Evolutionary conservation across 2,113 vertebrate species (phyloP).

Genomic region (Pampusana beccarii): DNA sequence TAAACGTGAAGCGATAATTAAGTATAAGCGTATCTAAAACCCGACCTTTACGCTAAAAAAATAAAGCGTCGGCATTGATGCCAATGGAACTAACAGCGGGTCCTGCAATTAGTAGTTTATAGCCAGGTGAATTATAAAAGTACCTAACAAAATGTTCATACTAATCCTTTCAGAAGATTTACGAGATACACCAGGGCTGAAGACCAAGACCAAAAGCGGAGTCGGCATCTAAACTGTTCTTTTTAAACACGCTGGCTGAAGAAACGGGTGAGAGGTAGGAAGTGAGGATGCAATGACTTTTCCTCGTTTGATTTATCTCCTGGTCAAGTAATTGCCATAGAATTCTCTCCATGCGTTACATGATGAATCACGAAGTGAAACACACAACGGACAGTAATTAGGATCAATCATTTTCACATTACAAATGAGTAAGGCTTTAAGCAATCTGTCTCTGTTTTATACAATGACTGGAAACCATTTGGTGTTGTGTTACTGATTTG

Average conservation of each 20-base stretch:
- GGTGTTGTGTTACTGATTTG: neutral
- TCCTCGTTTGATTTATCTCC: neutral
- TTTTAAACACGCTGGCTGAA: neutral
- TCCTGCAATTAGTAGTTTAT: neutral
- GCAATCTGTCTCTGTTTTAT: neutral
- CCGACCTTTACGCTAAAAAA: neutral
- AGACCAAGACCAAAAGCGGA: neutral
- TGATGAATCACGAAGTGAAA: constrained; percentile 11
- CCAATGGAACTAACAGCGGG: neutral
- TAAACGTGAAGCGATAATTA: neutral
- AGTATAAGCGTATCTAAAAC: neutral
- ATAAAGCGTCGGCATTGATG: neutral
- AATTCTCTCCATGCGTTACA: neutral
- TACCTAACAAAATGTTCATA: neutral
- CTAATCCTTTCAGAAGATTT: neutral
- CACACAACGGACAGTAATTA: constrained; percentile 12
- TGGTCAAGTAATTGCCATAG: neutral
- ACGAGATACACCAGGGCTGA: neutral
- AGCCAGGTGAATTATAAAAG: neutral
- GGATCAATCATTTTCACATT: neutral
- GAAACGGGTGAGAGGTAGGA: neutral
- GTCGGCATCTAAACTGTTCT: neutral
- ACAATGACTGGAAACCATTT: neutral
- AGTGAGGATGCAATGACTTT: neutral
- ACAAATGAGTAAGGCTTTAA: constrained; percentile 14